Conservation (phyloP, 2,888 invertebrate species). For the Cheilosia soror region DNA sequence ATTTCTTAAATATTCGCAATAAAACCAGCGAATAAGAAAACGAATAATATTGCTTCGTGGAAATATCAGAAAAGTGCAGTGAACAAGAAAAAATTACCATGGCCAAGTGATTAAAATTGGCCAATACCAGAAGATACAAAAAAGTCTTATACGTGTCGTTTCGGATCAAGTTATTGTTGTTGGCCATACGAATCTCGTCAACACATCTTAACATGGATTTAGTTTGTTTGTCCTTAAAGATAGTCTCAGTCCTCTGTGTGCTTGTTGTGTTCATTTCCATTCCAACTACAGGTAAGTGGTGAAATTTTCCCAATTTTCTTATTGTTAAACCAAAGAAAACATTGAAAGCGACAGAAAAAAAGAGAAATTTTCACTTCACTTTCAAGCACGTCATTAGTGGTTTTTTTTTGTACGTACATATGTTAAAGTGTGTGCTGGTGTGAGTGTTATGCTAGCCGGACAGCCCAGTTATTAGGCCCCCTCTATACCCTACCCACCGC, state of each 20-base stretch:
- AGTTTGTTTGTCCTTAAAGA: neutral
- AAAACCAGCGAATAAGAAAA: neutral
- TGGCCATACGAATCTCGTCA: constrained; percentile 22
- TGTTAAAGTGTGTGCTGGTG: neutral
- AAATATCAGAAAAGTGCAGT: constrained; percentile 8
- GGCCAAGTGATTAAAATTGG: constrained; percentile 37
- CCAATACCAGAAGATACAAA: constrained; percentile 18
- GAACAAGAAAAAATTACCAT: constrained; percentile 2
- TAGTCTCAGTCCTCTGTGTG: constrained; percentile 8
- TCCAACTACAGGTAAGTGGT: constrained; percentile 40
- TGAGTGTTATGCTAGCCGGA: constrained; percentile 8
- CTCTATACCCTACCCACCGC: neutral
- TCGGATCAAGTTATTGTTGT: constrained; percentile 41
- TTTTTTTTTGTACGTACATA: constrained; percentile 7
- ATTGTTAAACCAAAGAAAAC: constrained; percentile 16
- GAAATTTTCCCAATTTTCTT: constrained; percentile 19
- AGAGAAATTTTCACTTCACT: constrained; percentile 68
- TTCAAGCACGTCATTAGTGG: constrained; percentile 49
- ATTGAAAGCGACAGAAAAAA: constrained; percentile 25
- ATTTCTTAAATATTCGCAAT: neutral
- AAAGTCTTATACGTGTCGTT: constrained; percentile 60
- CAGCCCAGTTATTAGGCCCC: neutral
- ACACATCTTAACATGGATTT: constrained; percentile 15
- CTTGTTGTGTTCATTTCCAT: constrained; percentile 27
- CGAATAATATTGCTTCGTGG: neutral